phyloP scores from a whole-genome alignment of 2,797 vertebrate species.

The Chromobotia macracanthus region DNA sequence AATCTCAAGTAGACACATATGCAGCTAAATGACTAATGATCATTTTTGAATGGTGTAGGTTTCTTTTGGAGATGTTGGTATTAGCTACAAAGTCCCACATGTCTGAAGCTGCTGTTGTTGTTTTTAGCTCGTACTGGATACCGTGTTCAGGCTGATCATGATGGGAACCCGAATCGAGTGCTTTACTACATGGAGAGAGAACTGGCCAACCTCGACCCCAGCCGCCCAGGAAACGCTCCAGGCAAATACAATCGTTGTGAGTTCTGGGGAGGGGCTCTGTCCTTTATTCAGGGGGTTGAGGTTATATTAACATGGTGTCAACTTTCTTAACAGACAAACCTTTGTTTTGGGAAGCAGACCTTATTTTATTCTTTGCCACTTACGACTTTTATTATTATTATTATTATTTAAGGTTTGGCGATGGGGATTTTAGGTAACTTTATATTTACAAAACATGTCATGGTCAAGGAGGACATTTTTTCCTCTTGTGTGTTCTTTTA shows the following conservation, averaged over 20 bases:
- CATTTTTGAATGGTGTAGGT: too few species aligned
- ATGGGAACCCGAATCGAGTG: conserved; percentile 88
- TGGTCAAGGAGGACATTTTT: too few species aligned
- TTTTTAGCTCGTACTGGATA: conserved; percentile 84
- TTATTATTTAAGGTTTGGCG: neutral
- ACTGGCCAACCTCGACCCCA: conserved; percentile 87
- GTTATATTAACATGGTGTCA: neutral
- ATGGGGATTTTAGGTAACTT: conserved; percentile 1
- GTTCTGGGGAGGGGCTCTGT: conserved; percentile 56
- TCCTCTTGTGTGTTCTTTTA: neutral
- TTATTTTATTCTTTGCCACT: neutral
- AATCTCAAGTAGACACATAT: neutral
- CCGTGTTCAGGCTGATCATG: conserved; percentile 87
- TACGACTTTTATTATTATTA: conserved; percentile 13
- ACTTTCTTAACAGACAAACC: neutral
- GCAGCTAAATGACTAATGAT: neutral
- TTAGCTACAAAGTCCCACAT: neutral
- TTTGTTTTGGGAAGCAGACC: neutral
- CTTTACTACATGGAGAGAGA: conserved; percentile 92
- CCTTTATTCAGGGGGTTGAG: neutral
- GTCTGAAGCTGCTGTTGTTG: neutral
- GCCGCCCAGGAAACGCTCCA: conserved; percentile 72
- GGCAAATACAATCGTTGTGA: conserved; percentile 81
- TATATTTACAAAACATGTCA: too few species aligned
- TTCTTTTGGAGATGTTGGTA: neutral